Base-by-base conservation (phyloP, 2,888 invertebrate genomes). In the Ophion obscuratus region DNA sequence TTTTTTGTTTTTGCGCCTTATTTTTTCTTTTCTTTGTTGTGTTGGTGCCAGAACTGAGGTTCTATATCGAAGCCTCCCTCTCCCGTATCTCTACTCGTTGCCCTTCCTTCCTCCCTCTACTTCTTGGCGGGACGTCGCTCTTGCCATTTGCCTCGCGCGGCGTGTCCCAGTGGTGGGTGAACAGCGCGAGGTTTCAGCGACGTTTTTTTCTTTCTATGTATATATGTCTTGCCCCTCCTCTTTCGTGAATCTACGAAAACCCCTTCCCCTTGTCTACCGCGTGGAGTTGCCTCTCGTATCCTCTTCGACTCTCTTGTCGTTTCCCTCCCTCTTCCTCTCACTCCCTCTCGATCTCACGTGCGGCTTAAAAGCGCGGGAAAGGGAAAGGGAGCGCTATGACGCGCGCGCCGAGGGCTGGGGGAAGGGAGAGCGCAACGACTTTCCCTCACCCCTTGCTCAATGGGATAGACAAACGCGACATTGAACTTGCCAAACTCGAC, bases 331-430 rank as follows among this genome's bases (percentile, higher is more conserved):
- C 10, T 61, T 24, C 91, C 57, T 70, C 64, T 77, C 74, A 61
- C 17, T 40, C 27, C n/a, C 68, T 83, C 73, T 71, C 86, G 80
- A 83, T 67, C 92, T 92, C 84, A 64, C 73, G 83, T 74, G 75
- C 61, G 78, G 85, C 86, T 86, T 86, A 88, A 83, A 86, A 86
- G 83, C 89, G 91, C 92, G 91, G 93, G 92, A 92, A 85, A 91
- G 93, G 91, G 92, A 83, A 94, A 94, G 95, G 95, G 94, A 95
- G 94, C 94, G 94, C 94, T 91, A 92, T 90, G 95, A 94, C 93
- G 93, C 78, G 82, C 81, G 81, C 74, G 62, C 70, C 74, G 81
- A 75, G 86, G 83, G 68, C 80, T 74, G 83, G 76, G 84, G 83
- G 86, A 81, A 86, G 81, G 86, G 86, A 76, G 64, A 77, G 57